A percentile compares a stretch with the other conserved stretches of the same genome.
phyloP scores from a whole-genome alignment of 2,113 vertebrate species.

The Marmota flaviventris region DNA sequence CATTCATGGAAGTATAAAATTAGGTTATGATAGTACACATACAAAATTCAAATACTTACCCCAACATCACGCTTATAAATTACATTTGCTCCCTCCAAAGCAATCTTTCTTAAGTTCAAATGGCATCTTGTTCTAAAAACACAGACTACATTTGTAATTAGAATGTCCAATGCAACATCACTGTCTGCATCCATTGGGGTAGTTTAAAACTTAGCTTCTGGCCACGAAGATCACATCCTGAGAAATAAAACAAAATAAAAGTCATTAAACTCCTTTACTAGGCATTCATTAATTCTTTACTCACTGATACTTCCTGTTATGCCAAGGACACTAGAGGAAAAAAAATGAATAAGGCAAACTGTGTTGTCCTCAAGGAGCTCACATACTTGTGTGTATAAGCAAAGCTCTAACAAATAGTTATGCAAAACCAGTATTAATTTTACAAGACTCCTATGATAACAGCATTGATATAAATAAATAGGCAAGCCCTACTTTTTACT shows the following conservation, averaged over 20 bases:
- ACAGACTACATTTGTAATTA: conserved; percentile 98
- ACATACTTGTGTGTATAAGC: neutral
- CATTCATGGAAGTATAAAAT: neutral
- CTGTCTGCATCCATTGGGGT: conserved; percentile 98
- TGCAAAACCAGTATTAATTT: neutral
- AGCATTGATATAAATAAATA: conserved; percentile 24
- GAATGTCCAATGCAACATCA: conserved; percentile 98
- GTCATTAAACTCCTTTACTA: conserved; percentile 51
- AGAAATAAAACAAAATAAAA: conserved; percentile 79
- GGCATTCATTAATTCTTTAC: neutral
- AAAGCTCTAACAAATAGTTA: neutral
- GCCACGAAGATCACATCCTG: conserved; percentile 90
- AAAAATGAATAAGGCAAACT: neutral
- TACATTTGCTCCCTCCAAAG: conserved; percentile 97
- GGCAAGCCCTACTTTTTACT: neutral
- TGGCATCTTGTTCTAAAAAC: conserved; percentile 99
- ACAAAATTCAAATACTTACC: conserved; percentile 89
- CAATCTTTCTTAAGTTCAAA: conserved; percentile 98
- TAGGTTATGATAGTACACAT: neutral
- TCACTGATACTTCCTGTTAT: neutral
- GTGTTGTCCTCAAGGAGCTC: neutral
- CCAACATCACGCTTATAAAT: conserved; percentile 99
- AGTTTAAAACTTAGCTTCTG: conserved; percentile 86
- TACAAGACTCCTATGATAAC: neutral
- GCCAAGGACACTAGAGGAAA: neutral